A percentile compares a stretch with the other conserved stretches of the same genome.
Evolutionary conservation across 2,797 vertebrate species (phyloP).

Genomic region (Ciconia nigra): DNA sequence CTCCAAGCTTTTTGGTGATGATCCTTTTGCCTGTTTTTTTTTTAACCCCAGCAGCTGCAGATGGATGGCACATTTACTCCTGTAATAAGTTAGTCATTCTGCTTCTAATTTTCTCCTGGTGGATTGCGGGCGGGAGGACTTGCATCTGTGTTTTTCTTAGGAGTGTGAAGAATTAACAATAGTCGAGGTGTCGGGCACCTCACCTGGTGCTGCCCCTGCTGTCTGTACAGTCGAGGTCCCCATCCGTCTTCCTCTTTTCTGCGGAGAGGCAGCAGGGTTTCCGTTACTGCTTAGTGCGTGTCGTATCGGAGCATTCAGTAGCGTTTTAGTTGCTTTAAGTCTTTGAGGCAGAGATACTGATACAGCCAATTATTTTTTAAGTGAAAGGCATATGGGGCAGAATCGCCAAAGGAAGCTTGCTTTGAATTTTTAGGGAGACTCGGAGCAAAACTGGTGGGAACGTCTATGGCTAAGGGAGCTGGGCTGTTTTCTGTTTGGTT

Average conservation of each 20-base stretch:
- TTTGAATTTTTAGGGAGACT: not conserved
- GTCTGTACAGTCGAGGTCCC: not conserved
- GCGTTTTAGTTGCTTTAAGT: not conserved
- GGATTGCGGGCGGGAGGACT: not conserved
- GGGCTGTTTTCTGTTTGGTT: not conserved
- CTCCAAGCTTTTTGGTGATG: not conserved
- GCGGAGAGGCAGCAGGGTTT: not conserved
- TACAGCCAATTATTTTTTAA: constrained; percentile 5
- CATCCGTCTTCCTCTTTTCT: not conserved
- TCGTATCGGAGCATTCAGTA: not conserved
- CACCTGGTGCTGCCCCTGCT: constrained; percentile 17
- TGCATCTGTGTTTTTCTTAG: not conserved
- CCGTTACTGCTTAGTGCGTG: not conserved
- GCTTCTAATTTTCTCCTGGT: not conserved
- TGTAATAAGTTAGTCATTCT: not conserved
- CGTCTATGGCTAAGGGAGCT: not conserved
- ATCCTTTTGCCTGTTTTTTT: not conserved
- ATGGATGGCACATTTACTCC: not conserved
- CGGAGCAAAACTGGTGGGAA: not conserved
- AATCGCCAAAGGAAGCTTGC: constrained; percentile 30
- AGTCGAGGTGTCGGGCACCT: constrained; percentile 1
- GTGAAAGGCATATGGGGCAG: constrained; percentile 14
- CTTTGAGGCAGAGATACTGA: constrained; percentile 44
- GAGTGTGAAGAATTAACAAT: not conserved
- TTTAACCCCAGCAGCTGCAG: not conserved